Conservation (phyloP, 1,140 invertebrate genomes). For the Macrobrachium nipponense region DNA sequence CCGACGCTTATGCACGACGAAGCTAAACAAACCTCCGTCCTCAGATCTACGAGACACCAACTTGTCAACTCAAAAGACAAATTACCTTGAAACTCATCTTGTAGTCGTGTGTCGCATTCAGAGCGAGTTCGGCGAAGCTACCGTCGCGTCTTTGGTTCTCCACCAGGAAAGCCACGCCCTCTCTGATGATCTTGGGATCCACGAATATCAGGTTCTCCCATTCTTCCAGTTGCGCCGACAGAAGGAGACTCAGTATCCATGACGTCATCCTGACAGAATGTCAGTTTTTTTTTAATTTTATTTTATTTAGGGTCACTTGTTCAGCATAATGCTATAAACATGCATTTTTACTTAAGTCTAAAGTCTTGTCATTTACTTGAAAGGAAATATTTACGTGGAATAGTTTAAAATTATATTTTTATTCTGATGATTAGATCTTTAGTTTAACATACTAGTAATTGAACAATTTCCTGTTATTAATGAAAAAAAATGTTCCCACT, state of each 20-base stretch:
- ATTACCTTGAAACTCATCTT: conserved; percentile 66
- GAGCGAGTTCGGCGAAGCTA: conserved; percentile 67
- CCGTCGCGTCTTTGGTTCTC: conserved; percentile 69
- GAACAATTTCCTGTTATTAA: too few species aligned
- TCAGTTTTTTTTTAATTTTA: neutral
- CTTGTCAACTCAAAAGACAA: neutral
- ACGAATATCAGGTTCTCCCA: conserved; percentile 72
- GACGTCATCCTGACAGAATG: conserved; percentile 69
- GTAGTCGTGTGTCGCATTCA: conserved; percentile 36
- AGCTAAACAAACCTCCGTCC: too few species aligned
- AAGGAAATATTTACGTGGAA: too few species aligned
- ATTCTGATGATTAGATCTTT: too few species aligned
- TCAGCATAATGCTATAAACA: too few species aligned
- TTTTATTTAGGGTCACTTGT: neutral
- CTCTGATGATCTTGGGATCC: conserved; percentile 68
- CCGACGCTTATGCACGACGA: too few species aligned
- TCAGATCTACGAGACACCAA: too few species aligned
- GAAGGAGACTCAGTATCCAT: conserved; percentile 69
- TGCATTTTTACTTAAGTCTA: too few species aligned
- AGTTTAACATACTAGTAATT: too few species aligned
- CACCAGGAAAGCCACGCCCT: conserved; percentile 69
- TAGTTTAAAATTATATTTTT: too few species aligned
- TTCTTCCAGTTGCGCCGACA: conserved; percentile 70
- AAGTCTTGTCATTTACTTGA: too few species aligned
- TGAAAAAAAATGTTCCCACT: too few species aligned